Evolutionary conservation across 2,797 vertebrate genomes (phyloP).

Genomic region (Babyrousa celebensis): DNA sequence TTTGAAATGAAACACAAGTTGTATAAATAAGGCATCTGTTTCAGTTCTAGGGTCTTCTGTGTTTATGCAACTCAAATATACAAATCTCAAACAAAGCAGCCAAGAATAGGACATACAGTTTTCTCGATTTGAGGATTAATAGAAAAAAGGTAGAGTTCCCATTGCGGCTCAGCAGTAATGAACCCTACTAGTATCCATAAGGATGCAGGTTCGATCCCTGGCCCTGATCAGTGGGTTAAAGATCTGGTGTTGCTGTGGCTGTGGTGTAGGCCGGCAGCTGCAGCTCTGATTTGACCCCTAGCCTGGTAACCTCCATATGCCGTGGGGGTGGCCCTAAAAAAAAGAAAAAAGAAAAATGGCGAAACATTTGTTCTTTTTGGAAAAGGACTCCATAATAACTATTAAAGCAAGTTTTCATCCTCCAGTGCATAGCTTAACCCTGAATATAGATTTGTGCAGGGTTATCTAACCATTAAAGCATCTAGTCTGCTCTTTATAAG

Average conservation of each 20-base stretch:
- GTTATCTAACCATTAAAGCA: not conserved
- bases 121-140: not conserved
- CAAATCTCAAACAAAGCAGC: conserved; percentile 10
- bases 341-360: not conserved
- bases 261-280: too few species aligned
- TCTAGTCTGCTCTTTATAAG: not conserved
- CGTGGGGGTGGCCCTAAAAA: too few species aligned
- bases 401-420: not conserved
- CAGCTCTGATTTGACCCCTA: too few species aligned
- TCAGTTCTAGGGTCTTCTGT: not conserved
- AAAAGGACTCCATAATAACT: not conserved
- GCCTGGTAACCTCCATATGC: too few species aligned
- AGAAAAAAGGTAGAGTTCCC: not conserved
- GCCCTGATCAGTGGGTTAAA: too few species aligned
- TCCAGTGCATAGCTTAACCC: not conserved
- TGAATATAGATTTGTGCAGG: not conserved
- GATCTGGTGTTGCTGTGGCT: too few species aligned
- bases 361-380: not conserved
- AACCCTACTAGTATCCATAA: too few species aligned
- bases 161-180: too few species aligned
- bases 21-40: not conserved
- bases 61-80: not conserved
- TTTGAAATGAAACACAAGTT: not conserved
- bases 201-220: too few species aligned
- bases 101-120: not conserved